phyloP scores from a whole-genome alignment of 2,113 vertebrate species.

The Xyrauchen texanus region DNA sequence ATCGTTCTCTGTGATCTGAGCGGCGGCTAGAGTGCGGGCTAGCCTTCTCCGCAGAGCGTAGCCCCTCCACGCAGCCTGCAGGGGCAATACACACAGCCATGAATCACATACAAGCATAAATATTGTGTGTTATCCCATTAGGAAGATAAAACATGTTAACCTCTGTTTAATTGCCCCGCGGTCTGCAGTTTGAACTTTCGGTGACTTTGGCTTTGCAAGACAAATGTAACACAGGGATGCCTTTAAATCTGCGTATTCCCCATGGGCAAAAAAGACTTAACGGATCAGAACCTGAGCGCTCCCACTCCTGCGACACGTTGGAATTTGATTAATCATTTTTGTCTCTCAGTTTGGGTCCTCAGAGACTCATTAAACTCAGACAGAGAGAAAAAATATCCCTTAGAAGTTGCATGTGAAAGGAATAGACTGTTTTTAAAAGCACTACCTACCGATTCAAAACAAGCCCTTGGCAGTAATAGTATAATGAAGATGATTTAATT shows the following conservation, averaged over 20 bases:
- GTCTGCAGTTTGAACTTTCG: conserved; percentile 97
- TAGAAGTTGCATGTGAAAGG: conserved; percentile 53
- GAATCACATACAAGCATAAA: conserved; percentile 86
- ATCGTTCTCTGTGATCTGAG: conserved; percentile 75
- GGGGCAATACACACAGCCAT: conserved; percentile 75
- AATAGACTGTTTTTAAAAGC: conserved; percentile 62
- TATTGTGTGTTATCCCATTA: conserved; percentile 91
- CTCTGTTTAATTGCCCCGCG: conserved; percentile 85
- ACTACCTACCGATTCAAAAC: conserved; percentile 30
- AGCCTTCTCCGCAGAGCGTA: conserved; percentile 86
- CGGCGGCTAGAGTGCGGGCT: conserved; percentile 78
- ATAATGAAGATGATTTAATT: conserved; percentile 49
- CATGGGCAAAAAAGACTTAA: conserved; percentile 65
- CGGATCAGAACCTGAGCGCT: conserved; percentile 84
- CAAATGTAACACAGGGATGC: conserved; percentile 87
- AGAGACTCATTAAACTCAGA: conserved; percentile 82
- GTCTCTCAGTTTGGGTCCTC: conserved; percentile 72
- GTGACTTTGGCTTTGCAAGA: conserved; percentile 90
- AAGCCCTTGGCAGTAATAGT: conserved; percentile 39
- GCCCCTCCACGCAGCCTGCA: conserved; percentile 93
- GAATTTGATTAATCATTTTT: conserved; percentile 92
- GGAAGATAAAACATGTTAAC: conserved; percentile 91
- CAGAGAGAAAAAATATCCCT: conserved; percentile 44
- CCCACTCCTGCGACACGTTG: conserved; percentile 81
- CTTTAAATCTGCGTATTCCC: conserved; percentile 89